A percentile compares a stretch with the other conserved stretches of the same genome.
Evolutionary conservation across 2,888 invertebrate species (phyloP).

Genomic region (Cactoblastis cactorum): DNA sequence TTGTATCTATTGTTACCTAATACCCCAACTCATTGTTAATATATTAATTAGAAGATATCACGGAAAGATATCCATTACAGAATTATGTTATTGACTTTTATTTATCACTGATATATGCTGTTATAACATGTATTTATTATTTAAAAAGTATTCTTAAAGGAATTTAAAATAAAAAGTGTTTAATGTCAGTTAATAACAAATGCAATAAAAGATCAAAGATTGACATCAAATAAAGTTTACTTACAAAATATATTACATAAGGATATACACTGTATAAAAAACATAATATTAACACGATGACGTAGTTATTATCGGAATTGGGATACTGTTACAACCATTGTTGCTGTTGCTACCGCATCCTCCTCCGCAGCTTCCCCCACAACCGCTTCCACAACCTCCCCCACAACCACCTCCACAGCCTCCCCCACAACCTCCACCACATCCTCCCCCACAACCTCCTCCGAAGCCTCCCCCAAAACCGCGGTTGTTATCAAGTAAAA

Average conservation of each 20-base stretch:
- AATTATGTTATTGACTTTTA: no score
- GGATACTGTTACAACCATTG: neutral
- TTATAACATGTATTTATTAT: no score
- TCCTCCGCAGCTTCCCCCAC: slow-evolving; percentile 8
- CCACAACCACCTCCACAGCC: slow-evolving; percentile 1
- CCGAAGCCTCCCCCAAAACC: slow-evolving; percentile 5
- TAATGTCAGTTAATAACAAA: no score
- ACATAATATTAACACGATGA: neutral
- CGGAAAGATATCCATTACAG: no score
- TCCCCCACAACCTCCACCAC: neutral
- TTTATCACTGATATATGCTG: no score
- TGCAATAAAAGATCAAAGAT: no score
- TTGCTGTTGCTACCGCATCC: neutral
- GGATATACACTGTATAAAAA: neutral
- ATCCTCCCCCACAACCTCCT: slow-evolving; percentile 1
- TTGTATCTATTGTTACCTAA: no score
- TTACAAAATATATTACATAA: neutral
- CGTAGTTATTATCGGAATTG: neutral
- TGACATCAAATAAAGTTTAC: neutral
- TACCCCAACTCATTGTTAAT: no score
- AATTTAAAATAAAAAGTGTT: no score
- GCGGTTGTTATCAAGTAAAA: slow-evolving; percentile 11
- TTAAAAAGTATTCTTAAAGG: no score
- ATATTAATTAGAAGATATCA: no score
- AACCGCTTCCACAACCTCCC: slow-evolving; percentile 7